Evolutionary conservation across 2,113 vertebrate species (phyloP), one percentile per base, ranked within the genome.

Genomic region (Papio anubis): DNA sequence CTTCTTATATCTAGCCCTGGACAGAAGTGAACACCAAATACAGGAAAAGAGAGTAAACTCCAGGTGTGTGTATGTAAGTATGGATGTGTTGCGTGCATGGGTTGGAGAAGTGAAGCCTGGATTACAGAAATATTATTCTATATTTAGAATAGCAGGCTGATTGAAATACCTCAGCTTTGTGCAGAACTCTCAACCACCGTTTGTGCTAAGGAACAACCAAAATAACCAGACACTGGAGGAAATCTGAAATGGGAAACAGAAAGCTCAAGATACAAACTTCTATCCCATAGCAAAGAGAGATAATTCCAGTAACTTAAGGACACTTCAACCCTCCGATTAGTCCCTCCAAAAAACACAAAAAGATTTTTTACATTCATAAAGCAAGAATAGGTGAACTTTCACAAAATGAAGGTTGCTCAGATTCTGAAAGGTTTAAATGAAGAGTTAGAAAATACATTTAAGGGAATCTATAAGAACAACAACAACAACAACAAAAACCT

Each of bases 21-120:
- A 66, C 96, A 94, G 94, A 94, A 86, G 32, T 38, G 97, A 97
- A 97, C 96, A 94, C 25, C 95, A 96, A 94, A 96, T 17, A 78
- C n/a, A 97, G 52, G 66, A 86, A 0, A 92, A 95, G 89, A 97
- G 93, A 92, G 96, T 98, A 98, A 96, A 96, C 87, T 96, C 32
- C 90, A 98, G 93, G 82, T 98, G 94, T 94, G 88, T 88, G 97
- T 55, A 17, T 10, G 8, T n/a, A 30, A 70, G 82, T 17, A 0
- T 11, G 43, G 3, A 17, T 45, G 13, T 57, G 64, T 16, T 50
- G 40, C 40, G 4, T 55, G 38, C 45, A 13, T n/a, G 16, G 6
- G 2, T 13, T 76, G 45, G 12, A 25, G 11, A 11, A 30, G 10
- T 8, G 6, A 13, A 48, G 2, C 2, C 27, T 70, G 20, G 40